Conservation (phyloP, 2,797 vertebrate species). For the Gallinago solitaria region DNA sequence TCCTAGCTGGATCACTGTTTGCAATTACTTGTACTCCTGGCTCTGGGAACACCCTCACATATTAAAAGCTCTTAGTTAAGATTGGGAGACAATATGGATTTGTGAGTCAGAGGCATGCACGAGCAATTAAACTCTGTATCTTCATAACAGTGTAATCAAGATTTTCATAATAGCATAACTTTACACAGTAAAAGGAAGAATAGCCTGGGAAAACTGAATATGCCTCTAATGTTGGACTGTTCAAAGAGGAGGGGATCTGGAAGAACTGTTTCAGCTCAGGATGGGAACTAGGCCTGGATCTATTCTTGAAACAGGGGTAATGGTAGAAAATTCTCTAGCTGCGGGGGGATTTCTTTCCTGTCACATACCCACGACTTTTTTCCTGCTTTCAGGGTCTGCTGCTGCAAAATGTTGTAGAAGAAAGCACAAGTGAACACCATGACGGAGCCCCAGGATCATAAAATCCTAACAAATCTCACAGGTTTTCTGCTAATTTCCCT, state of each 20-base stretch:
- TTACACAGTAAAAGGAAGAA: not conserved
- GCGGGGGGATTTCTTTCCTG: not conserved
- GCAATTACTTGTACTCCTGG: not conserved
- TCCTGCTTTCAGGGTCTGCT: not conserved
- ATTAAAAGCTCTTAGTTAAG: not conserved
- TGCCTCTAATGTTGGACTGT: not conserved
- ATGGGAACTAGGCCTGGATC: not conserved
- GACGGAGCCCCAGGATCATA: not conserved
- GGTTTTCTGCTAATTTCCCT: conserved; percentile 35
- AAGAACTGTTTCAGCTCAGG: not conserved
- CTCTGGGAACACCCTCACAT: not conserved
- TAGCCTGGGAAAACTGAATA: not conserved
- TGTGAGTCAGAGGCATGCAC: not conserved
- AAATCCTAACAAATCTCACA: conserved; percentile 28
- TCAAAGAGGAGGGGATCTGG: not conserved
- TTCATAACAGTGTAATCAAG: not conserved
- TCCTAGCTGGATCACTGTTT: not conserved
- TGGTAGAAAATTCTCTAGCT: not conserved
- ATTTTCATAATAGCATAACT: not conserved
- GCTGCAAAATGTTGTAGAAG: not conserved
- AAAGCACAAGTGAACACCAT: not conserved
- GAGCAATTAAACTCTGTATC: not conserved
- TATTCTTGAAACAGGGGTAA: not conserved
- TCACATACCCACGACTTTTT: not conserved
- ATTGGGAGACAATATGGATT: not conserved